phyloP scores from a whole-genome alignment of 2,113 vertebrate species.

The Bungarus multicinctus region DNA sequence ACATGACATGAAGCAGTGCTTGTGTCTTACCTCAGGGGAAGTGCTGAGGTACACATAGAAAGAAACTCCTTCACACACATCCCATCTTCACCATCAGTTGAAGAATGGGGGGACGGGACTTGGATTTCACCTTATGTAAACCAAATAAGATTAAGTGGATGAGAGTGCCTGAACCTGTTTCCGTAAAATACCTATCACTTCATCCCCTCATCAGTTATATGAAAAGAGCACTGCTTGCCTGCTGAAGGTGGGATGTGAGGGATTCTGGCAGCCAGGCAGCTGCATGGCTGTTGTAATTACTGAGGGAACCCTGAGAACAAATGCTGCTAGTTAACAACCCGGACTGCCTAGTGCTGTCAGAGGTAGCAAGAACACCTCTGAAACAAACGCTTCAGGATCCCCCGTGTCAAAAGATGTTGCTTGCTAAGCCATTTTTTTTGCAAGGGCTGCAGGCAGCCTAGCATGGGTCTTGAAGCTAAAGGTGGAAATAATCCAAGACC shows the following conservation, averaged over 20 bases:
- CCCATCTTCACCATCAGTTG: not conserved
- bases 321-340: not conserved
- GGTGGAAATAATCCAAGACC: too few species aligned
- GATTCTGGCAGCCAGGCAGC: not conserved
- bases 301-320: not conserved
- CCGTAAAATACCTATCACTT: not conserved
- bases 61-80: not conserved
- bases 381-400: too few species aligned
- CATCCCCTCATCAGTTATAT: not conserved
- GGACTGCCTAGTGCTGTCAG: too few species aligned
- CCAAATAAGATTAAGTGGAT: not conserved
- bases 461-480: too few species aligned
- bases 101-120: not conserved
- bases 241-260: not conserved
- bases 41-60: not conserved
- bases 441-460: too few species aligned
- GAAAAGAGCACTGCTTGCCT: not conserved
- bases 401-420: too few species aligned
- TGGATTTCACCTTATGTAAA: not conserved
- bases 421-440: too few species aligned
- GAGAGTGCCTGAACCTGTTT: not conserved
- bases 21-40: not conserved
- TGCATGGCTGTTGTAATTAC: not conserved
- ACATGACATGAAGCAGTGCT: not conserved
- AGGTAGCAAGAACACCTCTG: too few species aligned